Percentiles rank a stretch among this genome's conserved stretches.
phyloP scores from a whole-genome alignment of 2,888 invertebrate genomes.

The Agrotis ipsilon region DNA sequence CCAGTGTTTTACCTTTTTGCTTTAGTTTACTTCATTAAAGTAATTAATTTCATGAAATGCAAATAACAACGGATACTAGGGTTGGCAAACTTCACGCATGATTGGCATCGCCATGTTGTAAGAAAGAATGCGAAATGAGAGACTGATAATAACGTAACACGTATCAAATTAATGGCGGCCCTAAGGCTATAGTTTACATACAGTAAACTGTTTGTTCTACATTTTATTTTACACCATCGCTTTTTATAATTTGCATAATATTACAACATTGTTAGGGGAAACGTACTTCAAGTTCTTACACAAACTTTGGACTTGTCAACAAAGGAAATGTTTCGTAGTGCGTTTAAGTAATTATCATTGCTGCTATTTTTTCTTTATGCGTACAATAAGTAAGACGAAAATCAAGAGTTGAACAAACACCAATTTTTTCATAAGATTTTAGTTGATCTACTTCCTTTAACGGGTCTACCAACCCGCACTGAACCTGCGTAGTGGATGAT shows the following conservation, averaged over 20 bases:
- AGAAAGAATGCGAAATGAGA: constrained; percentile 63
- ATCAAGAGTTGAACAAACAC: too few species aligned
- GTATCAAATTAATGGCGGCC: constrained; percentile 51
- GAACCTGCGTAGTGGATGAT: too few species aligned
- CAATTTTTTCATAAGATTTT: too few species aligned
- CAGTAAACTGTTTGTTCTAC: constrained; percentile 7
- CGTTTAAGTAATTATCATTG: neutral
- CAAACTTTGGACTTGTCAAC: neutral
- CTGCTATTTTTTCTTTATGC: too few species aligned
- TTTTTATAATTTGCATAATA: constrained; percentile 7
- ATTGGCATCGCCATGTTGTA: constrained; percentile 57
- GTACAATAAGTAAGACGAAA: neutral
- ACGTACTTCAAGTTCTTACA: neutral
- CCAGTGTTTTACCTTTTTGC: constrained; percentile 46
- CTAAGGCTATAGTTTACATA: constrained; percentile 15
- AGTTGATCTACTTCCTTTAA: neutral
- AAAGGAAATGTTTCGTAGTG: neutral
- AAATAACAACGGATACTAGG: constrained; percentile 59
- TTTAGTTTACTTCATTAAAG: constrained; percentile 42
- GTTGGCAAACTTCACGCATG: constrained; percentile 61
- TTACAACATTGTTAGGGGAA: too few species aligned
- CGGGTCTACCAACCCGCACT: too few species aligned
- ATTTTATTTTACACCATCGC: constrained; percentile 16
- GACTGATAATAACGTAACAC: constrained; percentile 48
- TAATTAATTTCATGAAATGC: constrained; percentile 63